These are phyloP conservation scores for Chymomyza amoena DNA, from an alignment of 2,888 invertebrate species.

Conservation along the genomic window DNA sequence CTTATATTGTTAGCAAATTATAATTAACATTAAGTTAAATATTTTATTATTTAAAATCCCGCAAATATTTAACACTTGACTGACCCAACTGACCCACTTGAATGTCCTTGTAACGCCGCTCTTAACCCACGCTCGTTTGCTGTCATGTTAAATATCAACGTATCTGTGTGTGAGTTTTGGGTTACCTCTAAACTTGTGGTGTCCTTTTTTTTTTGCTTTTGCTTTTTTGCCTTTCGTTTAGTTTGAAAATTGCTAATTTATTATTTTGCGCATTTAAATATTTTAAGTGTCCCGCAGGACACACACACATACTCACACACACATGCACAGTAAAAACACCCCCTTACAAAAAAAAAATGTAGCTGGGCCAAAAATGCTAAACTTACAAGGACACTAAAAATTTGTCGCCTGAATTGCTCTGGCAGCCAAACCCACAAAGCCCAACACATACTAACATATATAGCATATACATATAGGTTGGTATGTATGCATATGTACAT, in stretches of 20 bases:
- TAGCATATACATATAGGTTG: neutral
- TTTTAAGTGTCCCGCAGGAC: constrained; percentile 72
- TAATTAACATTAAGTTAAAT: constrained; percentile 28
- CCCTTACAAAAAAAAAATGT: constrained; percentile 6
- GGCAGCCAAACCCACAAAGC: constrained; percentile 14
- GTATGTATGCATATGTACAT: neutral
- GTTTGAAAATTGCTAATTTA: constrained; percentile 68
- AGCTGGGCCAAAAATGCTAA: constrained; percentile 27
- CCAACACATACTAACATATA: neutral
- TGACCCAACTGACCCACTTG: constrained; percentile 52
- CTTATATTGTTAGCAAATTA: constrained; percentile 2
- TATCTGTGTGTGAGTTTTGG: constrained; percentile 15
- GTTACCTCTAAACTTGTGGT: neutral
- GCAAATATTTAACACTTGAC: constrained; percentile 15
- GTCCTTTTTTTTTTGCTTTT: neutral
- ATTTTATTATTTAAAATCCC: constrained; percentile 42
- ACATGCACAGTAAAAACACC: constrained; percentile 6
- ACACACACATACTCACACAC: constrained; percentile 21
- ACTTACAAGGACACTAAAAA: constrained; percentile 72
- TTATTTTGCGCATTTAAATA: constrained; percentile 75
- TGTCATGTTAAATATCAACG: constrained; percentile 59
- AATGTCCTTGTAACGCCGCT: neutral
- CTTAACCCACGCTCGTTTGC: neutral
- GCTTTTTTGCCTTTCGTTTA: constrained; percentile 36
- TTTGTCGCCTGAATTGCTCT: constrained; percentile 49